These are phyloP conservation scores for Melanotaenia boesemani DNA, from an alignment of 2,797 vertebrate genomes.

Conservation along the genomic window DNA sequence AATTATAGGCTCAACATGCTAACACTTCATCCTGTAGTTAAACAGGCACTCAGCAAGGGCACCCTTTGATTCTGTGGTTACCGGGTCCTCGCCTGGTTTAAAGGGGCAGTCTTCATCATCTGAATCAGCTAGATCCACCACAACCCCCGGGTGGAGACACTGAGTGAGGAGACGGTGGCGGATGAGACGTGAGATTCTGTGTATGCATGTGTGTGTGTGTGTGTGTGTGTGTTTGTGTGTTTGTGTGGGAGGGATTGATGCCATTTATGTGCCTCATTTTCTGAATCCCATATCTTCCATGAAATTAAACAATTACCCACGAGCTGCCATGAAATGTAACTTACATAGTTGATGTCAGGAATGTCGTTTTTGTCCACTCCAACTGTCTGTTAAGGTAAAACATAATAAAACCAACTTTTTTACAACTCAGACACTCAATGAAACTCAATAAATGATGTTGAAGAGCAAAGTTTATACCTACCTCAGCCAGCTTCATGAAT, in stretches of 20 bases:
- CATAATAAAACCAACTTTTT: conserved; percentile 43
- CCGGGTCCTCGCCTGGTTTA: conserved; percentile 81
- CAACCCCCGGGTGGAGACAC: conserved; percentile 87
- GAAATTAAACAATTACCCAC: neutral
- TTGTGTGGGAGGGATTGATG: conserved; percentile 1
- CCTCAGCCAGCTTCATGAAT: conserved; percentile 99
- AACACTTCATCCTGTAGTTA: conserved; percentile 67
- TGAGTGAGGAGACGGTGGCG: conserved; percentile 66
- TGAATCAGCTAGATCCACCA: conserved; percentile 85
- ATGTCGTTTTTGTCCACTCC: conserved; percentile 99
- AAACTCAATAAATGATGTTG: neutral
- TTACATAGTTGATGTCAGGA: conserved; percentile 98
- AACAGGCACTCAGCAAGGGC: conserved; percentile 72
- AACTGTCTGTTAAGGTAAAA: conserved; percentile 88
- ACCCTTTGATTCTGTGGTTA: conserved; percentile 77
- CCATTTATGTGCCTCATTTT: conserved; percentile 14
- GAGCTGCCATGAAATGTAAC: conserved; percentile 35
- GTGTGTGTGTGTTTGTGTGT: neutral
- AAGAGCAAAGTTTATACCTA: conserved; percentile 64
- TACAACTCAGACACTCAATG: neutral
- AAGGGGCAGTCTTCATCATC: conserved; percentile 85
- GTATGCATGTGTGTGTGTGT: conserved; percentile 15
- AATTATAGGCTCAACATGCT: conserved; percentile 47
- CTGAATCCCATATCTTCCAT: neutral
- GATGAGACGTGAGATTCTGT: conserved; percentile 50